Base-by-base conservation (phyloP, 1,140 invertebrate genomes). In the Drosophila littoralis region DNA sequence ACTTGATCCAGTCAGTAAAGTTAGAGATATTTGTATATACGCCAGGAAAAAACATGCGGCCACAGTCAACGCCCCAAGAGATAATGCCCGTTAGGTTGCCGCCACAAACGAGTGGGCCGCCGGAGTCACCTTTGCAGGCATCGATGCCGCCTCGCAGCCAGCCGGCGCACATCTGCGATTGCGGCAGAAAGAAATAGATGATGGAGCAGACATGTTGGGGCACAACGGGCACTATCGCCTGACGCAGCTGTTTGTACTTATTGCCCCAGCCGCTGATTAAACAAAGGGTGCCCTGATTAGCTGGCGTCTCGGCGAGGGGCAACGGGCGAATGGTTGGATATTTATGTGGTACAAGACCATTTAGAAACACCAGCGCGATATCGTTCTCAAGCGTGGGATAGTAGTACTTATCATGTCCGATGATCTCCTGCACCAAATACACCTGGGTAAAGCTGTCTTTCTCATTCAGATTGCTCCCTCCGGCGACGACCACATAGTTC, bases 61-160 rank as follows among this genome's bases (percentile, higher is more conserved):
- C 76, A 58, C 81, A 84, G 7, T 75, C 72, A 12, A 70, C 22
- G 36, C 80, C 75, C 73, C 79, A 83, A 0, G 77, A 79, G 2
- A 96, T 95, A 33, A 96, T 94, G 46, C 95, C 95, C 10, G 74
- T 46, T 12, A 79, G 45, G 1, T 22, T 7, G n/a, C 50, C 59
- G 2, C 35, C 1, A 22, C 72, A 74, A 3, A 72, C 42, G 7
- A 83, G 40, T 0, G 81, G 81, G 13, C 78, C 65, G 10, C 81
- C 81, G 6, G 81, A 73, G 54, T 83, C 81, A 2, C 77, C 77
- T 13, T 46, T 38, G 45, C 80, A 83, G n/a, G 80, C 67, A 66
- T 91, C 89, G n/a, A 80, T 79, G 7, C 73, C 77, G 22, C 81
- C 82, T 22, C 67, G 59, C 13, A 85, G 17, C 32, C 68, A 83